Evolutionary conservation across 2,888 invertebrate species (phyloP), one percentile per base, ranked within the genome.

Genomic region (Troides helena): DNA sequence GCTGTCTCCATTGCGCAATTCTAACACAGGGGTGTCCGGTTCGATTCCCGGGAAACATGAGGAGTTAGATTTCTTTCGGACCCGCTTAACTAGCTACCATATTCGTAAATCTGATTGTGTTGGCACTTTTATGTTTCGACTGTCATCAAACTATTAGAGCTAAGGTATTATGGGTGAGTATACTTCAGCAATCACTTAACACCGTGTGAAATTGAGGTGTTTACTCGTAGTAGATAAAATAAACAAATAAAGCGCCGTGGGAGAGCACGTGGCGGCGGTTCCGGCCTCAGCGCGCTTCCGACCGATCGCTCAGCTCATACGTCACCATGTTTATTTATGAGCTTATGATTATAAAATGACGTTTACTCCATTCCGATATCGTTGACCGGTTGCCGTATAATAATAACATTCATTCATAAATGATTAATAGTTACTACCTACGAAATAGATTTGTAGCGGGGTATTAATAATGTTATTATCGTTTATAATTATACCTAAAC

Each of bases 321-420:
- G 89, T 91, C 92, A 90, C 82, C 77, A 83, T 88, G 87, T 90
- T 89, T 91, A 91, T 91, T 91, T 90, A 92, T 87, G 89, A 89
- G 87, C 87, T 89, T 89, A 90, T 90, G 89, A 91, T 92, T 90
- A 90, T 90, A 86, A 91, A 91, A 86, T 91, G 91, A 92, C 90
- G 91, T 90, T 86, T 86, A 88, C 85, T 85, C 86, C 86, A 85
- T 85, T 85, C 84, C 81, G 89, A 90, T 91, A 92, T 86, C 90
- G 85, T 87, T 88, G 89, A 88, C 89, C 90, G 89, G 86, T 84
- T 82, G 81, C 83, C 80, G 85, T 80, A 82, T 88, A 86, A 87
- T 89, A 90, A 89, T 86, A 90, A 87, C 88, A 87, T 85, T 85
- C 85, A 90, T 90, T 88, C 88, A 86, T 86, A 85, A 89, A 82